A percentile compares a stretch with the other conserved stretches of the same genome.
phyloP scores from a whole-genome alignment of 2,113 vertebrate species.

The Uria lomvia region DNA sequence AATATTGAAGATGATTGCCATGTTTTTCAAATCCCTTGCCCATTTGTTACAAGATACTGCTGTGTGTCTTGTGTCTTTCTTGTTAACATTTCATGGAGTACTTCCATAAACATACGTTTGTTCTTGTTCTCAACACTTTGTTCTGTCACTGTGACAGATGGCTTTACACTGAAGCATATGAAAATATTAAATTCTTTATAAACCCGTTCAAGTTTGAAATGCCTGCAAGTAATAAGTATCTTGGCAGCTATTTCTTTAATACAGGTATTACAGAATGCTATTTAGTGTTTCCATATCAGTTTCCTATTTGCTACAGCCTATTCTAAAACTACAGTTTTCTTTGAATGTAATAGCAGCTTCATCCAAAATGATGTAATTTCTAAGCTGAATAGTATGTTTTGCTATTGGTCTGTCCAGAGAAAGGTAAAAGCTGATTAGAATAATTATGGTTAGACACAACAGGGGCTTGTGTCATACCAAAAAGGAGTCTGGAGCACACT shows the following conservation, averaged over 20 bases:
- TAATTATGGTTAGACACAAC: background rate
- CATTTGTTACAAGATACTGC: background rate
- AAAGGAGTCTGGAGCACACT: rapidly evolving
- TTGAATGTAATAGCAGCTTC: background rate
- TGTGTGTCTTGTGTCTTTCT: background rate
- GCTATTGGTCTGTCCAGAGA: background rate
- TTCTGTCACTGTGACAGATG: conserved; percentile 71
- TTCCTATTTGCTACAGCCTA: background rate
- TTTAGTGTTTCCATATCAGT: background rate
- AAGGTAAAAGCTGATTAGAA: background rate
- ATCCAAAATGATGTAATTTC: background rate
- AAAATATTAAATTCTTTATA: conserved; percentile 75
- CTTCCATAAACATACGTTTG: conserved; percentile 65
- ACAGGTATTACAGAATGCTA: background rate
- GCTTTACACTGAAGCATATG: conserved; percentile 71
- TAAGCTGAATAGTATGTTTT: background rate
- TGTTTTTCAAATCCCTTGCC: background rate
- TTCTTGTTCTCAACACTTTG: conserved; percentile 64
- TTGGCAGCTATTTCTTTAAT: conserved; percentile 6
- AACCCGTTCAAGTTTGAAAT: conserved; percentile 45
- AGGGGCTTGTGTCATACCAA: background rate
- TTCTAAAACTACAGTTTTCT: background rate
- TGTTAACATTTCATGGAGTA: conserved; percentile 48
- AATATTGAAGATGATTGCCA: background rate
- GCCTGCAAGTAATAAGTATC: conserved; percentile 1